Conservation (phyloP, 2,797 vertebrate genomes). For the Varecia variegata region DNA sequence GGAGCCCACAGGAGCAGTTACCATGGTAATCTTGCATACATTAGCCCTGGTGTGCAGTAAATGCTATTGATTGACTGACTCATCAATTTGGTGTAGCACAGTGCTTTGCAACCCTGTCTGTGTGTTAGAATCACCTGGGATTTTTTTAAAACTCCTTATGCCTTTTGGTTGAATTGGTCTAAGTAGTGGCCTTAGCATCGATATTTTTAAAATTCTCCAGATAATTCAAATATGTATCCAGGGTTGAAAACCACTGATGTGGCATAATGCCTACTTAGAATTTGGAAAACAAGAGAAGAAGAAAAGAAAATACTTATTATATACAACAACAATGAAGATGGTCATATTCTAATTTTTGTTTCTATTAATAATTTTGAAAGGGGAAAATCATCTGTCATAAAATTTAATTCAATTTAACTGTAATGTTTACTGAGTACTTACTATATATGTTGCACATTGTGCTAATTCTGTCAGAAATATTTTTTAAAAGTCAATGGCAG, state of each 20-base stretch:
- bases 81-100: no score
- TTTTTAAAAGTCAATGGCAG: slow-evolving; percentile 29
- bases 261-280: neutral
- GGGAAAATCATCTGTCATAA: slow-evolving; percentile 26
- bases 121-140: neutral
- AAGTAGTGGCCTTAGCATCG: neutral
- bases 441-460: neutral
- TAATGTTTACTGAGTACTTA: neutral
- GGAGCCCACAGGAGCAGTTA: neutral
- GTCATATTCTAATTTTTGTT: neutral
- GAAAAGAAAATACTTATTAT: neutral
- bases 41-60: neutral
- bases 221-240: neutral
- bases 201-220: neutral
- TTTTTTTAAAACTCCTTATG: neutral
- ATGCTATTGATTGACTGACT: neutral
- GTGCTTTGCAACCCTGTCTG: neutral
- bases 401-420: slow-evolving; percentile 33
- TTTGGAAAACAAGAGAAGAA: slow-evolving; percentile 16
- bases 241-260: neutral
- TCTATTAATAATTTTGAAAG: slow-evolving; percentile 32
- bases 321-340: neutral
- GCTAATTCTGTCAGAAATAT: slow-evolving; percentile 17
- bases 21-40: neutral
- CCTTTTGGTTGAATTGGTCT: neutral